Evolutionary conservation across 2,113 vertebrate genomes (phyloP).

Genomic region (Tetraodon nigroviridis): DNA sequence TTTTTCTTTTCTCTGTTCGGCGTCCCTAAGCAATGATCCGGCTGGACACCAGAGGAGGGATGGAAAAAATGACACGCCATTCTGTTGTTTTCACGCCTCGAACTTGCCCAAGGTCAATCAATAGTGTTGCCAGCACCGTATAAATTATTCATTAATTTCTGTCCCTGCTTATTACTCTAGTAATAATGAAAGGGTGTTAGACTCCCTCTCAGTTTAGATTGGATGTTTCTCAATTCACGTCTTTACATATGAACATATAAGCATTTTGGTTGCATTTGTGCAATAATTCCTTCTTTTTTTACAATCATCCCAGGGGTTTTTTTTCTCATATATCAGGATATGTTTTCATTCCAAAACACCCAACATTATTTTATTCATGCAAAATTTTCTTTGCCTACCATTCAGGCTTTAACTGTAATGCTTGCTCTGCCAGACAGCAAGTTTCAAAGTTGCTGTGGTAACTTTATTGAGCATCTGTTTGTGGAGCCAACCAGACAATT

Average conservation of each 20-base stretch:
- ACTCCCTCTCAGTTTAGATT: neutral
- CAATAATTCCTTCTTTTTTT: neutral
- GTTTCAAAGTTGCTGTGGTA: slow-evolving; percentile 34
- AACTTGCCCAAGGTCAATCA: slow-evolving; percentile 27
- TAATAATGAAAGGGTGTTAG: slow-evolving; percentile 12
- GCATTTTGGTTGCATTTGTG: slow-evolving; percentile 4
- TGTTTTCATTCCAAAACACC: neutral
- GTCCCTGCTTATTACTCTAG: slow-evolving; percentile 6
- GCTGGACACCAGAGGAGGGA: neutral
- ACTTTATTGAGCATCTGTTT: slow-evolving; percentile 57
- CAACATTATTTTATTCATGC: neutral
- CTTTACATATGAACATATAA: slow-evolving; percentile 8
- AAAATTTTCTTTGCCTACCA: neutral
- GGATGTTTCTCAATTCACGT: neutral
- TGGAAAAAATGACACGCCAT: neutral
- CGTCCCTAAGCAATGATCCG: neutral
- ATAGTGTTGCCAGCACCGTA: slow-evolving; percentile 4
- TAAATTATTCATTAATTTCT: slow-evolving; percentile 27
- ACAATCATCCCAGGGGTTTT: neutral
- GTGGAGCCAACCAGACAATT: slow-evolving; percentile 33
- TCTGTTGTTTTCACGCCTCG: slow-evolving; percentile 14
- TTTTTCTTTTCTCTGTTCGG: neutral
- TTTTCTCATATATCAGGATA: neutral
- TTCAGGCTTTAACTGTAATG: neutral
- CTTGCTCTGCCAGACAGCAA: neutral